Evolutionary conservation across 1,140 invertebrate species (phyloP), one percentile per base, ranked within the genome.

Genomic region (Brachionus sp.): DNA sequence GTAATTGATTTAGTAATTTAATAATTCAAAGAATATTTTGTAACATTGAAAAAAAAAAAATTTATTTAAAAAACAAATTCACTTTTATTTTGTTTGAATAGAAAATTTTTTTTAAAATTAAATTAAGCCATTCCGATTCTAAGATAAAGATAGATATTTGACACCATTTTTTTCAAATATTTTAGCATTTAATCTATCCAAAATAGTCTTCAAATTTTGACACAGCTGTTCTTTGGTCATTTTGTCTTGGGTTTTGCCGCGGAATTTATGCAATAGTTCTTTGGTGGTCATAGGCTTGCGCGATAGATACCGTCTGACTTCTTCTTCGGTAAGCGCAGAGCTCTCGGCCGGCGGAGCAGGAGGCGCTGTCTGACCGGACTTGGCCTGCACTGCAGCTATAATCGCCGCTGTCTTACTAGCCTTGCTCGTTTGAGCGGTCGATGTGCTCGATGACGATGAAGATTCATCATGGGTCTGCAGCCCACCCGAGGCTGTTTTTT

Each of bases 211-310:
- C 23, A 80, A 44, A 25, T 16, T 80, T 44, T 80, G 46, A 44
- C 77, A 80, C 0, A 80, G 37, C 5, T 80, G 46, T 16, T 80
- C 35, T 23, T 57, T 80, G 29, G n/a, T 62, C 50, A 80, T 80
- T 57, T 57, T 66, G 37, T 80, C 39, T 16, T 80, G 77, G 10
- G 77, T 80, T 16, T 80, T 80, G 50, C 6, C 50, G 7, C 77
- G 46, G 89, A 98, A 97, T 89, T 98, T 98, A 57, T 95, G 94
- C 5, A 98, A 87, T 13, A 98, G 88, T 87, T 98, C 95, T 0
- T 94, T 97, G 0, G 95, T 94, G 0, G 96, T 98, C 93, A 98
- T 96, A 2, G 96, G 96, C 87, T 98, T 98, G 0, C 96, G 91
- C 86, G 94, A 93, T 16, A 98, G 90, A 88, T 98, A 98, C 16